A percentile compares a stretch with the other conserved stretches of the same genome.
These are phyloP conservation scores for Microctenopoma stevenorrisi DNA, from an alignment of 2,797 vertebrate genomes.

Conservation along the genomic window DNA sequence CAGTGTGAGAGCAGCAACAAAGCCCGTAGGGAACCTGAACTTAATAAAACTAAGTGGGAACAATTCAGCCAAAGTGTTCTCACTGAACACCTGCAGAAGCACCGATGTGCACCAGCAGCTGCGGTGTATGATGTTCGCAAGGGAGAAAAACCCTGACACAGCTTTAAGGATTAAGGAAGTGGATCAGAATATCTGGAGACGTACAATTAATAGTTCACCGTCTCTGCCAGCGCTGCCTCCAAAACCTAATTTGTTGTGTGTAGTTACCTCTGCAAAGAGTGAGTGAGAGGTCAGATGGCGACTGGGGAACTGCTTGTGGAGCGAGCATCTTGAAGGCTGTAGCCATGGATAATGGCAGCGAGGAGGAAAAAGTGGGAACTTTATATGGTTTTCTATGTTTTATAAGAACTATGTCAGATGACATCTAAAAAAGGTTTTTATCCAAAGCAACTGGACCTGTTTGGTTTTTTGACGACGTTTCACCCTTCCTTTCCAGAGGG, in stretches of 20 bases:
- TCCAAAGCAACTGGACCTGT: too few species aligned
- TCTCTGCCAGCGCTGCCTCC: conserved; percentile 34
- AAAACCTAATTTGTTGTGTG: conserved; percentile 55
- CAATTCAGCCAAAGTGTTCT: conserved; percentile 33
- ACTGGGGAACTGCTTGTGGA: conserved; percentile 1
- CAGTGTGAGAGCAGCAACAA: not conserved
- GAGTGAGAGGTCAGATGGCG: conserved; percentile 10
- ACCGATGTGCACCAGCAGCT: conserved; percentile 36
- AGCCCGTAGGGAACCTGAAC: conserved; percentile 30
- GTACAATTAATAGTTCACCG: conserved; percentile 56
- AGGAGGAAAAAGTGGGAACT: conserved; percentile 8
- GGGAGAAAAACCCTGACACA: conserved; percentile 63
- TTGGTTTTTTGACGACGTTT: too few species aligned
- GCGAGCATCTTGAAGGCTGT: not conserved
- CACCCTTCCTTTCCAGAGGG: too few species aligned
- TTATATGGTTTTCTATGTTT: too few species aligned
- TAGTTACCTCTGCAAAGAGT: conserved; percentile 29
- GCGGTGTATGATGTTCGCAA: conserved; percentile 24
- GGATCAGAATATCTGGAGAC: conserved; percentile 66
- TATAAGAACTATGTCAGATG: too few species aligned
- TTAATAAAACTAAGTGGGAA: conserved; percentile 46
- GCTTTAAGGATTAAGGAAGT: conserved; percentile 69
- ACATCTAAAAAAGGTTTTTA: too few species aligned
- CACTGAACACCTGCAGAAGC: conserved; percentile 38
- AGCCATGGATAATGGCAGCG: not conserved